These are phyloP conservation scores for Thaleichthys pacificus DNA, from an alignment of 2,797 vertebrate species.

Conservation along the genomic window DNA sequence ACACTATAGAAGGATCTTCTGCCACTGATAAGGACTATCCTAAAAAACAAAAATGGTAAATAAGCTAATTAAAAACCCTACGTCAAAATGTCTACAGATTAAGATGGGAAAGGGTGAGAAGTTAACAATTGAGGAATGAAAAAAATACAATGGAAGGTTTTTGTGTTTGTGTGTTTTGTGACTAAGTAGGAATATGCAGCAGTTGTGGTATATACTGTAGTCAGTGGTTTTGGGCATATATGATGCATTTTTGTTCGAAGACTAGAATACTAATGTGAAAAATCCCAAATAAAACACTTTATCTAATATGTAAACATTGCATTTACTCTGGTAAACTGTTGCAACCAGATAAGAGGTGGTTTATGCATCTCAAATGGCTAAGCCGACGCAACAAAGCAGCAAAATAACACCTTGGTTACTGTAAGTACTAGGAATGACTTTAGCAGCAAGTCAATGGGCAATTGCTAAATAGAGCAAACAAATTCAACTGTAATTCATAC, in stretches of 20 bases:
- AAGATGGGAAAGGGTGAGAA: conserved; percentile 52
- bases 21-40: conserved; percentile 99
- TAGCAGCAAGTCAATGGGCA: conserved; percentile 5
- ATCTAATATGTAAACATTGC: neutral
- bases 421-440: neutral
- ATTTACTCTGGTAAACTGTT: neutral
- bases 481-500: conserved; percentile 19
- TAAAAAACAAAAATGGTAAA: conserved; percentile 86
- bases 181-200: neutral
- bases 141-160: conserved; percentile 44
- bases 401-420: conserved; percentile 20
- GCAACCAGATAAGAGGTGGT: no score
- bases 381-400: conserved; percentile 3
- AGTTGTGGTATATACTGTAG: conserved; percentile 17
- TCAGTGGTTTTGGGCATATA: conserved; percentile 47
- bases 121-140: conserved; percentile 39
- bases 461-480: conserved; percentile 18
- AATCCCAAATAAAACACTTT: no score
- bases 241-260: conserved; percentile 45
- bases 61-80: conserved; percentile 73
- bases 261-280: conserved; percentile 9
- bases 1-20: conserved; percentile 99
- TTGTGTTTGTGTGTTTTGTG: conserved; percentile 24
- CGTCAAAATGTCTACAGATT: conserved; percentile 50
- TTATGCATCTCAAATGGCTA: no score